Base-by-base conservation (phyloP, 2,888 invertebrate species). In the Trissoscelio sp. region DNA sequence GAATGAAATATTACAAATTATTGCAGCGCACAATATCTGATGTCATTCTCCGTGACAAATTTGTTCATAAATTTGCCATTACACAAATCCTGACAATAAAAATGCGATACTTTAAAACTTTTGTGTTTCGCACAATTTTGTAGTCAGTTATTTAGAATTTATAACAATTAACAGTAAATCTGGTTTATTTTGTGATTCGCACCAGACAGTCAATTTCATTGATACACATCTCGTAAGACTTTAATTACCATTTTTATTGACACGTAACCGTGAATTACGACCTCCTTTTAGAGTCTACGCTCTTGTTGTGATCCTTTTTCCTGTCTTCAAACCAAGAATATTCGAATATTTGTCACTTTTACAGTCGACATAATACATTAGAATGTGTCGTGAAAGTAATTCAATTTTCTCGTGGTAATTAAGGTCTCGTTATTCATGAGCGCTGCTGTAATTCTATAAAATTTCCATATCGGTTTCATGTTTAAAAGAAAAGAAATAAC, bases 1-100 rank as follows among this genome's bases (percentile, higher is more conserved):
- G 60, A 58, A 79, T 79, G 79, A 79, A 79, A 79, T 67, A 79
- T 79, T 79, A 67, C 73, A 73, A 79, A 58, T 79, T 79, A 73
- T 73, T 79, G 66, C 53, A 11, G 42, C 14, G 24, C 9, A 12
- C 53, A 44, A 53, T 73, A 79, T 73, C 60, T 58, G 60, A 42
- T 73, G 67, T 73, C 60, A 57, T 67, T 67, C 62, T 39, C 18
- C 31, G 37, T 66, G 67, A 72, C 67, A 73, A 72, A 79, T 67
- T 67, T 39, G 66, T 73, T 73, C 64, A 67, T 73, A 64, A 72
- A 73, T 73, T 60, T 57, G 34, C 34, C 51, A 70, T 72, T 70
- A 66, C 57, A 31, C 37, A 72, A 72, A 72, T 66, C 31, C 12
- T 16, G 14, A 16, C 53, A 55, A 70, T 62, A 69, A 64, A 74